Evolutionary conservation across 2,113 vertebrate genomes (phyloP).

Genomic region (Thalassoma bifasciatum): DNA sequence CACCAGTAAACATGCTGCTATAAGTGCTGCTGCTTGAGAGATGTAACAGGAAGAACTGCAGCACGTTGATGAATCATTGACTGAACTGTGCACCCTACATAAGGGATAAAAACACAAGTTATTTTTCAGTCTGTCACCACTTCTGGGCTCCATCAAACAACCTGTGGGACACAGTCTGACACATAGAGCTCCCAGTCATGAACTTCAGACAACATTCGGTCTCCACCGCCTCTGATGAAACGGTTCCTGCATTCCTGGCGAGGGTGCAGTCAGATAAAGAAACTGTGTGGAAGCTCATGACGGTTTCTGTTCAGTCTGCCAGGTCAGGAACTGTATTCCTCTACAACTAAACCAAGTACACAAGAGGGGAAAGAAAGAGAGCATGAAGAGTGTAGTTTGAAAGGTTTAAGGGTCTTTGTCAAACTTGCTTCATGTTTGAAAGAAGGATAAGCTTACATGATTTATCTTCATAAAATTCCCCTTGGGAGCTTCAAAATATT

Average conservation of each 20-base stretch:
- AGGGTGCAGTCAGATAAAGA: conserved; percentile 61
- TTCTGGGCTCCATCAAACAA: conserved; percentile 63
- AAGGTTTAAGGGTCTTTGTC: neutral
- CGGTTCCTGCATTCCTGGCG: conserved; percentile 69
- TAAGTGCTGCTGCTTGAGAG: no score
- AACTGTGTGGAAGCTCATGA: conserved; percentile 6
- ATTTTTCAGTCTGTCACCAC: conserved; percentile 7
- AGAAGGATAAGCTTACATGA: no score
- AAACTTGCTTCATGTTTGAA: neutral
- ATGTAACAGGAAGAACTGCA: no score
- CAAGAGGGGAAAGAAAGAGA: neutral
- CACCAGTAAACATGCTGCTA: no score
- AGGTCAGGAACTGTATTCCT: neutral
- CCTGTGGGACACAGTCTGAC: conserved; percentile 70
- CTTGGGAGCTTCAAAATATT: no score
- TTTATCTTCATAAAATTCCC: no score
- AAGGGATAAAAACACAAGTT: neutral
- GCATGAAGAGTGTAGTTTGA: neutral
- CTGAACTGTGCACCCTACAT: neutral
- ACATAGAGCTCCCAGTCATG: conserved; percentile 70
- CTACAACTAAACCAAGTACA: neutral
- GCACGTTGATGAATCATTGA: neutral
- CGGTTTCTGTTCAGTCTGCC: conserved; percentile 14
- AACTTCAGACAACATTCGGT: conserved; percentile 82
- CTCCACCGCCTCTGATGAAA: conserved; percentile 73